These are phyloP conservation scores for Ichneumoninae sp. DNA, from an alignment of 2,888 invertebrate species.

Conservation along the genomic window DNA sequence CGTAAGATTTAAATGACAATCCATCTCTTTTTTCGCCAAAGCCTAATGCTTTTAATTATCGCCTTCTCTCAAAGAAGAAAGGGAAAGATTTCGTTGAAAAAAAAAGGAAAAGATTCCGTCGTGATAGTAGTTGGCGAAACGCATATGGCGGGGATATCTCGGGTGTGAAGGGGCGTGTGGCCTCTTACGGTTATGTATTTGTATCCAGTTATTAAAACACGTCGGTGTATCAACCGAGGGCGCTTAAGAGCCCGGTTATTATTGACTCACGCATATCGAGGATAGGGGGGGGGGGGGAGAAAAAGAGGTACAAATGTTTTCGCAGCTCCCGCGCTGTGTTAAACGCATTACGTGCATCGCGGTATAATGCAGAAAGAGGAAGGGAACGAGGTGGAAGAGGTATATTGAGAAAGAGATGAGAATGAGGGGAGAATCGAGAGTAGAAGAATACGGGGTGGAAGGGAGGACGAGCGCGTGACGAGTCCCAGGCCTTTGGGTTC, in stretches of 20 bases:
- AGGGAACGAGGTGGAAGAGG: background rate
- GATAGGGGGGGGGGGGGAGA: background rate
- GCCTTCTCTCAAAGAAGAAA: background rate
- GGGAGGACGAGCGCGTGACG: conserved; percentile 34
- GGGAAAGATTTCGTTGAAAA: background rate
- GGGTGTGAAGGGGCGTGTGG: conserved; percentile 22
- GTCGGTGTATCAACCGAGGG: conserved; percentile 14
- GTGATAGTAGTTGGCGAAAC: background rate
- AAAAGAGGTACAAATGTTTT: conserved; percentile 38
- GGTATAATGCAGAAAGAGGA: conserved; percentile 18
- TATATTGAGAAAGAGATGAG: conserved; percentile 54
- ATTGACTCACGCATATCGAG: conserved; percentile 18
- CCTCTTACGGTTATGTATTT: conserved; percentile 24
- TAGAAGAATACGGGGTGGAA: conserved; percentile 30
- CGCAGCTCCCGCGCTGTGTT: conserved; percentile 24
- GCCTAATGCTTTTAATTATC: background rate
- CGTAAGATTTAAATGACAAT: background rate
- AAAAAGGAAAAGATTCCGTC: background rate
- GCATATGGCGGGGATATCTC: background rate
- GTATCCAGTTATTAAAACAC: conserved; percentile 44
- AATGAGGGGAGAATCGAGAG: conserved; percentile 21
- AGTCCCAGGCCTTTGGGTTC: conserved; percentile 35
- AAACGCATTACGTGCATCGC: conserved; percentile 61
- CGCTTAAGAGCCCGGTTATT: conserved; percentile 21
- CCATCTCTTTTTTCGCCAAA: background rate